Evolutionary conservation across 2,888 invertebrate genomes (phyloP).

Genomic region (Andrena hattorfiana): DNA sequence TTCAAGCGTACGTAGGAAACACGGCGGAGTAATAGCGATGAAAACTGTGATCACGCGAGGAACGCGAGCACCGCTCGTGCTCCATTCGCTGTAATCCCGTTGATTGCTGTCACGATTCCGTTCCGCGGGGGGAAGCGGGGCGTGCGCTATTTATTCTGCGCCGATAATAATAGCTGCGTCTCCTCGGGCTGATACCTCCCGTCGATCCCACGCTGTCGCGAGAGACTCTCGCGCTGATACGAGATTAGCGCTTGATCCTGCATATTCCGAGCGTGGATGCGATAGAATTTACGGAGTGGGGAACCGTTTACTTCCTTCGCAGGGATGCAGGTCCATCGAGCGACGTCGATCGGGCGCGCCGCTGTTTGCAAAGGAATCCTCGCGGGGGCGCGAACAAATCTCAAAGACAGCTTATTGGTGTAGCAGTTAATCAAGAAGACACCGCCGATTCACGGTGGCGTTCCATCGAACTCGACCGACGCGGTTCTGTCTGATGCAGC

Average conservation of each 20-base stretch:
- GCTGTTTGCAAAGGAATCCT: slow-evolving; percentile 2
- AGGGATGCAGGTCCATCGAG: background rate
- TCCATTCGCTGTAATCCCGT: slow-evolving; percentile 42
- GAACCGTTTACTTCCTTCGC: no score
- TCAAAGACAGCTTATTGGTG: slow-evolving; percentile 13
- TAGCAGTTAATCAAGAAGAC: slow-evolving; percentile 34
- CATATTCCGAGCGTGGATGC: background rate
- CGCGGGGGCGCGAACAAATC: background rate
- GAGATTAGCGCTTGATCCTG: background rate
- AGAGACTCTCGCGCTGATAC: background rate
- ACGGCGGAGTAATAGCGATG: slow-evolving; percentile 54
- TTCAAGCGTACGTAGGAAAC: slow-evolving; percentile 30
- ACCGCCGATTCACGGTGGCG: slow-evolving; percentile 8
- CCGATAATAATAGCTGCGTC: slow-evolving; percentile 30
- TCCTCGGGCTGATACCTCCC: background rate
- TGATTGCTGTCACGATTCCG: slow-evolving; percentile 30
- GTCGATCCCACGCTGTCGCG: background rate
- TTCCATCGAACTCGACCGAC: slow-evolving; percentile 28
- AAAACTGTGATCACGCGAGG: slow-evolving; percentile 57
- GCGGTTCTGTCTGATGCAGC: slow-evolving; percentile 19
- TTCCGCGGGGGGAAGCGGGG: background rate
- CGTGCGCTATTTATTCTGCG: slow-evolving; percentile 22
- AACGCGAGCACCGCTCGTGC: slow-evolving; percentile 22
- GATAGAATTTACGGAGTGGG: background rate
- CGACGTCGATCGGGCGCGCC: background rate